These are phyloP conservation scores for Rugalucina vietnamica DNA, from an alignment of 2,888 invertebrate species.

Conservation along the genomic window DNA sequence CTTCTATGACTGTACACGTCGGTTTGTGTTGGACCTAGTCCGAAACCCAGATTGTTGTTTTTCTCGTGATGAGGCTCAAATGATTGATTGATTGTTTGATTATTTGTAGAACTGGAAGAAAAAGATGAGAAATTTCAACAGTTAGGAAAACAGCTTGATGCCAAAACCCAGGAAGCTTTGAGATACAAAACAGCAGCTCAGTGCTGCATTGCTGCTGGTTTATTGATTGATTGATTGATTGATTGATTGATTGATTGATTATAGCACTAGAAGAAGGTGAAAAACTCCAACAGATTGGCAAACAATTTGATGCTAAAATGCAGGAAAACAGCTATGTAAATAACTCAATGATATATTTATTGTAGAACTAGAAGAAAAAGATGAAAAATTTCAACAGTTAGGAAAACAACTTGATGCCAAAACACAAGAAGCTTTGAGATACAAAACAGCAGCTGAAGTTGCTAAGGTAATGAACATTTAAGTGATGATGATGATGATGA, in stretches of 20 bases:
- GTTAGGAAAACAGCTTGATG: constrained; percentile 79
- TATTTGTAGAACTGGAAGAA: constrained; percentile 77
- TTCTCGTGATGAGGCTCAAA: no score
- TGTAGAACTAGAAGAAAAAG: constrained; percentile 80
- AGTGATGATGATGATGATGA: background rate
- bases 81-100: no score
- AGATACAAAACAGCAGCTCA: constrained; percentile 80
- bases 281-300: constrained; percentile 77
- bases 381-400: constrained; percentile 79
- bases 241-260: no score
- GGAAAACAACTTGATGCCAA: constrained; percentile 80
- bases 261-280: constrained; percentile 82
- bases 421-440: constrained; percentile 78
- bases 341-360: no score
- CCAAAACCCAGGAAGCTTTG: constrained; percentile 78
- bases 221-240: no score
- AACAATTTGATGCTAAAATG: constrained; percentile 80
- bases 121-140: constrained; percentile 81
- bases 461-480: constrained; percentile 77
- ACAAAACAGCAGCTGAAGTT: constrained; percentile 80
- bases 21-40: no score
- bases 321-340: no score
- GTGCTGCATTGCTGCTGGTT: no score
- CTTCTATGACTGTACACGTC: no score
- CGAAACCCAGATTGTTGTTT: no score